Base-by-base conservation (phyloP, 1,140 invertebrate genomes). In the Eriocheir sinensis region DNA sequence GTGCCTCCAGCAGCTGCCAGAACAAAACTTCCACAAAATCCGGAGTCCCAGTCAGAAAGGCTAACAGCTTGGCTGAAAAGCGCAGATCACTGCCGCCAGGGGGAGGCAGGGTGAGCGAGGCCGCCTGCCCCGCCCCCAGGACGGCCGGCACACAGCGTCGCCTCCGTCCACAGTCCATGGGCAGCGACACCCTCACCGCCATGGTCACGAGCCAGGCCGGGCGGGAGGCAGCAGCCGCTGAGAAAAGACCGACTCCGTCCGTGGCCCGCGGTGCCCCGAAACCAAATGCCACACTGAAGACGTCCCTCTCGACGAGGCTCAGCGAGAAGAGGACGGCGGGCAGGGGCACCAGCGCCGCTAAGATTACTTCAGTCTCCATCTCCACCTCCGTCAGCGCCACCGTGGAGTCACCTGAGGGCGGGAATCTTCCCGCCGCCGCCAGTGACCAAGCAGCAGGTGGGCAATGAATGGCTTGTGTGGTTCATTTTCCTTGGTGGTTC, bases 61-160 rank as follows among this genome's bases (percentile, higher is more conserved):
- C 41, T 3, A 81, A n/a, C 38, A 81, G 72, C 41, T 44, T 40
- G 27, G 53, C 90, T 21, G 90, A 81, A 72, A 92, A 92, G 36
- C 90, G 90, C 3, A 81, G 21, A 40, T 81, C 90, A n/a, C 36
- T 92, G 72, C 38, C 60, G 27, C 36, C 60, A 9, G 72, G 72
- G 90, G 41, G 34, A 36, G 83, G 17, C 27, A 27, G 89, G 44
- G 8, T 27, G 32, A 90, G 53, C 30, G 80, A 44, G 40, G 72
- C 60, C 6, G 12, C 79, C 32, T 27, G 38, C 60, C 36, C n/a
- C 36, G 17, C 36, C 72, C 30, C 30, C 21, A 0, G 79, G 21
- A 72, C 38, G n/a, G 2, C 32, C 30, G 79, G 41, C 36, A 21
- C 90, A 3, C 90, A 72, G 34, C 15, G 53, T 9, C 90, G 72